These are phyloP conservation scores for Pyrrhia umbra DNA, from an alignment of 2,888 invertebrate species.

Conservation along the genomic window DNA sequence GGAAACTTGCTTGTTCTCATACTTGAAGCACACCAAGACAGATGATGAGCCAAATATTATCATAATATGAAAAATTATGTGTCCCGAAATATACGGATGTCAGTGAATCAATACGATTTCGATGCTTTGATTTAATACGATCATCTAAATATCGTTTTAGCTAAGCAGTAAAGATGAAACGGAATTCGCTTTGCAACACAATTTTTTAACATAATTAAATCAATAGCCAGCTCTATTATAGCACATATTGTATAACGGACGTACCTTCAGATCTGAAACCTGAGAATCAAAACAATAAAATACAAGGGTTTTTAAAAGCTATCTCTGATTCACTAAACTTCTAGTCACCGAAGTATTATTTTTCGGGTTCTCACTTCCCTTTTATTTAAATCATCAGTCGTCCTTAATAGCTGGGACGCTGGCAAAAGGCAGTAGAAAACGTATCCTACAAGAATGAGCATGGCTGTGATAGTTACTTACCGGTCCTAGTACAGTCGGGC, in stretches of 20 bases:
- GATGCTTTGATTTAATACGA: constrained; percentile 4
- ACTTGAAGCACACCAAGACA: constrained; percentile 3
- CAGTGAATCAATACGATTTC: constrained; percentile 9
- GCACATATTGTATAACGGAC: neutral
- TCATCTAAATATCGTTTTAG: constrained; percentile 4
- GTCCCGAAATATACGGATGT: neutral
- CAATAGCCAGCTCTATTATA: neutral
- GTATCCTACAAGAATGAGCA: neutral
- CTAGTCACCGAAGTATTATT: too few species aligned
- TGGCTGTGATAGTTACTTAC: constrained; percentile 67
- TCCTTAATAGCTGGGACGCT: neutral
- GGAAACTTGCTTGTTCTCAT: constrained; percentile 5
- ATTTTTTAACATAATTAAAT: neutral
- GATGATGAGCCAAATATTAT: constrained; percentile 1
- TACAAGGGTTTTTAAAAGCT: too few species aligned
- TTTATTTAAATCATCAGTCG: neutral
- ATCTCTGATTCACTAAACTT: too few species aligned
- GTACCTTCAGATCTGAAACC: neutral
- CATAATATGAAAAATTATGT: constrained; percentile 2
- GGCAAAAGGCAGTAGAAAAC: neutral
- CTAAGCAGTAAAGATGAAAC: constrained; percentile 27
- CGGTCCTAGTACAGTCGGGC: constrained; percentile 91
- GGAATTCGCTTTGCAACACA: constrained; percentile 43
- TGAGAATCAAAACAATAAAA: neutral
- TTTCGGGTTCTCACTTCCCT: too few species aligned